Evolutionary conservation across 1,140 invertebrate genomes (phyloP).

Genomic region (Zaprionus capensis): DNA sequence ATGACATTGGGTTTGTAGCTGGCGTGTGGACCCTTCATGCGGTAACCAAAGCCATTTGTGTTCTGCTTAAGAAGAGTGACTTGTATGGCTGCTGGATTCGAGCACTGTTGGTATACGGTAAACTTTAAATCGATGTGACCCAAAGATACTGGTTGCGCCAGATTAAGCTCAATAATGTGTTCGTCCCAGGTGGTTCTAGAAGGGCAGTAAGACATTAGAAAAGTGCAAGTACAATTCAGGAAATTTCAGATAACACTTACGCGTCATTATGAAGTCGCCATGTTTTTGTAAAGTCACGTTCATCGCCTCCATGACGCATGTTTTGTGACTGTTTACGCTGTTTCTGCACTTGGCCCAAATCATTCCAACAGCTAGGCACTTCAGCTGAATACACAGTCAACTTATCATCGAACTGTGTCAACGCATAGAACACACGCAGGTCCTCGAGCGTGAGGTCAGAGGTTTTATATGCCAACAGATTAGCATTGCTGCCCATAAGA

Average conservation of each 20-base stretch:
- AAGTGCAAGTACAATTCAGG: background rate
- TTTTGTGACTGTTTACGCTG: conserved; percentile 93
- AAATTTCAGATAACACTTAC: conserved; percentile 82
- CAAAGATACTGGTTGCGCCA: conserved; percentile 90
- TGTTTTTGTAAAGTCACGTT: conserved; percentile 91
- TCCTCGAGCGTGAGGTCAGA: conserved; percentile 85
- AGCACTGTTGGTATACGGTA: conserved; percentile 90
- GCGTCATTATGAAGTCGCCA: conserved; percentile 94
- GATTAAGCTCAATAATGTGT: conserved; percentile 94
- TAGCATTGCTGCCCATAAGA: conserved; percentile 51
- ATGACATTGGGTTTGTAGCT: conserved; percentile 81
- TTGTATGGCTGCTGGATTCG: conserved; percentile 88
- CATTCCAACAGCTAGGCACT: conserved; percentile 96
- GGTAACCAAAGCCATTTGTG: conserved; percentile 88
- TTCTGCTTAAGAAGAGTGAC: conserved; percentile 94
- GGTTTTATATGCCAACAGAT: conserved; percentile 86
- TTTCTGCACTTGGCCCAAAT: conserved; percentile 95
- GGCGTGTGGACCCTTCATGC: conserved; percentile 82
- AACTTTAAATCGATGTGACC: conserved; percentile 96
- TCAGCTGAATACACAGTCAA: conserved; percentile 90
- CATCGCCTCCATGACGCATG: conserved; percentile 90
- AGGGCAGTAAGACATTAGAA: background rate
- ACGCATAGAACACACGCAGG: conserved; percentile 86
- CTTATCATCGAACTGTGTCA: conserved; percentile 87
- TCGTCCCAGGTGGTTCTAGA: conserved; percentile 93